Evolutionary conservation across 1,140 invertebrate species (phyloP), one percentile per base, ranked within the genome.

Genomic region (Monomorium pharaonis): DNA sequence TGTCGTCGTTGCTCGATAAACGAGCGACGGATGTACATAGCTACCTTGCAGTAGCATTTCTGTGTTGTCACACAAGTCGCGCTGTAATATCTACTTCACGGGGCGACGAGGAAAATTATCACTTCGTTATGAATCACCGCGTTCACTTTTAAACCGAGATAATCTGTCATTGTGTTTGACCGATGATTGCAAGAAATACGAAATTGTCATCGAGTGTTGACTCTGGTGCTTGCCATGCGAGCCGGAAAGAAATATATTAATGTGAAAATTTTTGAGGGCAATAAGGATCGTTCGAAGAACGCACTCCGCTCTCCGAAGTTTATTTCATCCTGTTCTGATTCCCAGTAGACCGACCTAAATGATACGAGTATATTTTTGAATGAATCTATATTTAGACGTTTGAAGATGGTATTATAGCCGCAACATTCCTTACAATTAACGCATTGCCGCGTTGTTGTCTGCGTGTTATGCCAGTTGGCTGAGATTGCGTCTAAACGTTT

Each of bases 371-470:
- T 37, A 37, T 24, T 51, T 65, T 78, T 77, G 42, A 77, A 77
- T 77, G 74, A 30, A 21, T 65, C 16, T 77, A 63, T 63, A 77
- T 62, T 77, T 77, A 63, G 27, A 51, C 12, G 6, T 49, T 67
- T 67, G 14, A 67, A 76, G 21, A 75, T 75, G 14, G 37, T 77
- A 47, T 77, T 77, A 47, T 47, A 77, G 56, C 24, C 10, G 24
- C 14, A 24, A 60, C 24, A 24, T 18, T 16, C 21, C n/a, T 77
- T 27, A 10, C 16, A 77, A 47, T 62, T n/a, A 44, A 77, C 47
- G 37, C 18, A 44, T 62, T 14, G 12, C 24, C 24, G 1, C 12
- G 37, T 56, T 30, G 33, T n/a, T 42, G 12, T 42, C 27, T 5
- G 10, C 44, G 33, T 9, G 24, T 62, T 62, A 49, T 67, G 44